These are phyloP conservation scores for Diaperis boleti DNA, from an alignment of 2,888 invertebrate genomes.

Conservation along the genomic window DNA sequence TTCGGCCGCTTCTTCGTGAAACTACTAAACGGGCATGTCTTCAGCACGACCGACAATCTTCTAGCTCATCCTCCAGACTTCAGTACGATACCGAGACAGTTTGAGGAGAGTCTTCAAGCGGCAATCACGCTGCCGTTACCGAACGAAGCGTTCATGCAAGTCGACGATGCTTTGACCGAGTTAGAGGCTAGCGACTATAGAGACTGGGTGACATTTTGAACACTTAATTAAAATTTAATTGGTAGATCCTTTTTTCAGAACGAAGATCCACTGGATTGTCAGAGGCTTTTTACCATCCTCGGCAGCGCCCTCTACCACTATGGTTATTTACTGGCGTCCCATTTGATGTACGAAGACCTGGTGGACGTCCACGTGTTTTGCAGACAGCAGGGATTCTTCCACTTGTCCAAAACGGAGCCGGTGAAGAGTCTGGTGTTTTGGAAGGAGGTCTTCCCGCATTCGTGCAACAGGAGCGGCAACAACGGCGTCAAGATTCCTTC, in stretches of 20 bases:
- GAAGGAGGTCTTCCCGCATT: conserved; percentile 78
- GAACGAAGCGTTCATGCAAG: conserved; percentile 81
- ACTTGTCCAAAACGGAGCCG: conserved; percentile 75
- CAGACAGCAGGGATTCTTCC: conserved; percentile 80
- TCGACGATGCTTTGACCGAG: conserved; percentile 90
- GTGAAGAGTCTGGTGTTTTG: conserved; percentile 81
- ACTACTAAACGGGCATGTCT: conserved; percentile 63
- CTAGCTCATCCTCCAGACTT: conserved; percentile 29
- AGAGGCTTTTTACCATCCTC: conserved; percentile 73
- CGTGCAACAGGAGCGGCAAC: conserved; percentile 62
- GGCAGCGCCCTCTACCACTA: conserved; percentile 70
- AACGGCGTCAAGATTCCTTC: conserved; percentile 68
- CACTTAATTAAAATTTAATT: background rate
- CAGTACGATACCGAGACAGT: conserved; percentile 54
- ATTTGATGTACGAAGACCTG: conserved; percentile 80
- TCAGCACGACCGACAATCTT: conserved; percentile 59
- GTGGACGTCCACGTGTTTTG: conserved; percentile 82
- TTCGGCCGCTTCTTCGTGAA: conserved; percentile 74
- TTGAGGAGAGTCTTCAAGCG: conserved; percentile 77
- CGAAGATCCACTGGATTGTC: conserved; percentile 81
- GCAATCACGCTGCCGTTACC: conserved; percentile 77
- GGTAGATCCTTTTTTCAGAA: conserved; percentile 68
- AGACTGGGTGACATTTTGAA: conserved; percentile 76
- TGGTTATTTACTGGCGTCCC: conserved; percentile 82
- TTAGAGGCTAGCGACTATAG: conserved; percentile 92